Percentiles rank a stretch among this genome's conserved stretches.
Conservation (phyloP, 2,113 vertebrate genomes). For the Leucosticte australis region DNA sequence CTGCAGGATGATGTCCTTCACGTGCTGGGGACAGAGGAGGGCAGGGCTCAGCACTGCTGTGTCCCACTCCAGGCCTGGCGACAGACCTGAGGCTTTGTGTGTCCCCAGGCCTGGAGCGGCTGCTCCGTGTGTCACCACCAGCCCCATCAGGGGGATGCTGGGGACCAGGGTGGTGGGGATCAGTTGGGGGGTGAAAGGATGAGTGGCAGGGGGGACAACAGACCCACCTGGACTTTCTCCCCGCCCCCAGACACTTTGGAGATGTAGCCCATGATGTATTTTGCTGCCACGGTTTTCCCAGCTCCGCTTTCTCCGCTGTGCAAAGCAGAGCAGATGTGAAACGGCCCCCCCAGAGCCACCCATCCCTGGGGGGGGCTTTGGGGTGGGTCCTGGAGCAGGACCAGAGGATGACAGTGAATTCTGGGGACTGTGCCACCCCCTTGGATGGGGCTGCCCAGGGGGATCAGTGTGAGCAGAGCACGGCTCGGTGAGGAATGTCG, state of each 20-base stretch:
- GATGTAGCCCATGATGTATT: constrained; percentile 99
- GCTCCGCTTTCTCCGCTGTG: constrained; percentile 93
- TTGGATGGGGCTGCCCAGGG: fast-evolving
- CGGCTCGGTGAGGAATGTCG: fast-evolving
- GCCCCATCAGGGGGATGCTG: fast-evolving
- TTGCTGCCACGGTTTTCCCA: constrained; percentile 95
- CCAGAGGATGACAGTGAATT: not conserved
- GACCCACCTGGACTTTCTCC: constrained; percentile 90
- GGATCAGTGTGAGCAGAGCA: fast-evolving
- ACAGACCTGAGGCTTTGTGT: fast-evolving
- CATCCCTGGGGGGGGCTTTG: fast-evolving
- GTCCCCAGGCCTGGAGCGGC: not conserved
- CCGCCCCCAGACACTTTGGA: constrained; percentile 97
- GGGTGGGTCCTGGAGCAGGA: not conserved
- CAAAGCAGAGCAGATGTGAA: not conserved
- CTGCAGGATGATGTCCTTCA: constrained; percentile 97
- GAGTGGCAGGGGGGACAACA: not conserved
- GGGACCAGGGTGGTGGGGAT: fast-evolving
- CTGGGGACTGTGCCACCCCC: not conserved
- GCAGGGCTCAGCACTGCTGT: not conserved
- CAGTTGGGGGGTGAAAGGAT: fast-evolving
- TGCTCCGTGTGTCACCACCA: not conserved
- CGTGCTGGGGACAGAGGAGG: constrained; percentile 75
- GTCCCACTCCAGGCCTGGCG: not conserved
- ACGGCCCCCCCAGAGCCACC: fast-evolving